Evolutionary conservation across 2,797 vertebrate species (phyloP), one percentile per base, ranked within the genome.

Genomic region (Acrossocheilus fasciatus): DNA sequence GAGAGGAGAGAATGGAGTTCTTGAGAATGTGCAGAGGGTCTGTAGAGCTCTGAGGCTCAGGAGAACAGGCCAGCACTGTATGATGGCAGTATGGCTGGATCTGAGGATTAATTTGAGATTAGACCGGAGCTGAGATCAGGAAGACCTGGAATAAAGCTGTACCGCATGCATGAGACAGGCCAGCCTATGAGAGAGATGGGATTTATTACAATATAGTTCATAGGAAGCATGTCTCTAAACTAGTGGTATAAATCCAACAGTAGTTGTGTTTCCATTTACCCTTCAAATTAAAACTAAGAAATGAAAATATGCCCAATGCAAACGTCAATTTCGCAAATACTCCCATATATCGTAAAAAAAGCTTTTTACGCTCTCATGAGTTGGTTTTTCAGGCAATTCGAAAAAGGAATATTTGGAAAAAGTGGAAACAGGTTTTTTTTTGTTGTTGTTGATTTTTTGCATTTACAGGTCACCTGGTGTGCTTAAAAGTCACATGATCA

Each of bases 81-180:
- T 81, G 52, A 47, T 83, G 41, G 47, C 75, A 77, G 77, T 75
- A 52, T 36, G 83, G 64, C 62, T 45, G 88, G 81, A 88, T 87
- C 68, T 83, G 70, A 81, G 84, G 87, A 89, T 89, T 89, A 88
- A 88, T 86, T 66, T 64, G 66, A 84, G 84, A 88, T 87, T 75
- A 83, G 23, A 83, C 43, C 50, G 47, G 69, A 84, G 50, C 81
- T 62, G 30, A 84, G 72, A 83, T 84, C 57, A 43, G 50, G 84
- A 81, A 83, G 76, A 50, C 64, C 41, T 82, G 57, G 79, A 52
- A 72, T 79, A 62, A 74, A 86, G 69, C 75, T 69, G 81, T 77
- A 70, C 52, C 81, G 62, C 76, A 81, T 70, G 81, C 23, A 68
- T 81, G 85, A 86, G 43, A 84, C 75, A 80, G 69, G 47, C 43